phyloP scores from a whole-genome alignment of 2,797 vertebrate genomes.

The Sebastes paucispinis region DNA sequence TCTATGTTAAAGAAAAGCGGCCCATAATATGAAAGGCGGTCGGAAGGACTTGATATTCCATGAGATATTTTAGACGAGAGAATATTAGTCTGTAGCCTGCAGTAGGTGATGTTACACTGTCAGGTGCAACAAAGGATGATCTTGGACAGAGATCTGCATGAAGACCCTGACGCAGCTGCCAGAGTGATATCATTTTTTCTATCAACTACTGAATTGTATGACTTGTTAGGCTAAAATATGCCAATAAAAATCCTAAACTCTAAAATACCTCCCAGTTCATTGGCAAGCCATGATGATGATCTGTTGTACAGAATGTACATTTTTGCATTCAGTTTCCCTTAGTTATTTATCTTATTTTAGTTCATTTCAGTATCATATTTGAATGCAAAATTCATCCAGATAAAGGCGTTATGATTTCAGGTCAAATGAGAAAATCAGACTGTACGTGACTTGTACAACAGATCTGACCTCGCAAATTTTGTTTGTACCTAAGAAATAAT shows the following conservation, averaged over 20 bases:
- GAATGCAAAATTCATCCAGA: background rate
- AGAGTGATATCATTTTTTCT: background rate
- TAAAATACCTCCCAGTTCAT: background rate
- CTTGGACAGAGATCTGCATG: background rate
- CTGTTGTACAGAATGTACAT: background rate
- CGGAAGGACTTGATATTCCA: background rate
- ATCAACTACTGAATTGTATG: background rate
- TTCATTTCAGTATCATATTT: background rate
- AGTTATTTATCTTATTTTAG: background rate
- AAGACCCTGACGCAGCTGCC: background rate
- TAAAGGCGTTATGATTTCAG: background rate
- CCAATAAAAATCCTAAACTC: background rate
- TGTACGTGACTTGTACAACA: background rate
- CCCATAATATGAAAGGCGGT: background rate
- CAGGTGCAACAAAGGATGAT: background rate
- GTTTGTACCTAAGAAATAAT: background rate
- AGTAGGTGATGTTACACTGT: background rate
- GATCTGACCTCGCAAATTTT: background rate
- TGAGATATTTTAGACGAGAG: background rate
- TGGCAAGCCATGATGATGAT: background rate
- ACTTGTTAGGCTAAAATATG: background rate
- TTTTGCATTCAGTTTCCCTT: background rate
- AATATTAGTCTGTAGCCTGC: background rate
- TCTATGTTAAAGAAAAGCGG: background rate
- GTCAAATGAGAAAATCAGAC: background rate